phyloP scores from a whole-genome alignment of 2,113 vertebrate genomes.

The Macrotus californicus region DNA sequence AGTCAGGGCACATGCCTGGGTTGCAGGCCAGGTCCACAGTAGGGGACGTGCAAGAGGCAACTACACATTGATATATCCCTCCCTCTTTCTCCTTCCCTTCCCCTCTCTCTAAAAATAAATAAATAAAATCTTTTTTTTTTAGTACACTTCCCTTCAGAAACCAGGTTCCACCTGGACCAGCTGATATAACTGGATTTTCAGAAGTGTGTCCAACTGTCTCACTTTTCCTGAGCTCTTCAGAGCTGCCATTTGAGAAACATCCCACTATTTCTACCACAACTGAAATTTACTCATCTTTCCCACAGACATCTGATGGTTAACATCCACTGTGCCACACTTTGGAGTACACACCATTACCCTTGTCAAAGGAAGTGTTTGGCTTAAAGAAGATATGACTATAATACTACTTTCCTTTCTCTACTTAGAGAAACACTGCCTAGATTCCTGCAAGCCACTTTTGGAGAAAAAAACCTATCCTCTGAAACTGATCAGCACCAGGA shows the following conservation, averaged over 20 bases:
- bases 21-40: no score
- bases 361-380: background rate
- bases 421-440: background rate
- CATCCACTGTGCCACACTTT: no score
- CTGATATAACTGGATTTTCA: background rate
- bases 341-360: no score
- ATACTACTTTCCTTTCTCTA: background rate
- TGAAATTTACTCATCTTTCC: background rate
- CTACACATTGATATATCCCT: no score
- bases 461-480: background rate
- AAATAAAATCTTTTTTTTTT: no score
- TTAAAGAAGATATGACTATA: background rate
- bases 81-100: no score
- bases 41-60: no score
- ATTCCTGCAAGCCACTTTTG: background rate
- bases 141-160: background rate
- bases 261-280: background rate
- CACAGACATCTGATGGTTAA: background rate
- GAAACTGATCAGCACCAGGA: background rate
- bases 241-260: background rate
- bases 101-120: no score
- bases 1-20: no score
- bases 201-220: background rate
- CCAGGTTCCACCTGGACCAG: background rate
- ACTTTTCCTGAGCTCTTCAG: background rate